Evolutionary conservation across 2,888 invertebrate species (phyloP), one percentile per base, ranked within the genome.

Genomic region (Drosophila anomelani): DNA sequence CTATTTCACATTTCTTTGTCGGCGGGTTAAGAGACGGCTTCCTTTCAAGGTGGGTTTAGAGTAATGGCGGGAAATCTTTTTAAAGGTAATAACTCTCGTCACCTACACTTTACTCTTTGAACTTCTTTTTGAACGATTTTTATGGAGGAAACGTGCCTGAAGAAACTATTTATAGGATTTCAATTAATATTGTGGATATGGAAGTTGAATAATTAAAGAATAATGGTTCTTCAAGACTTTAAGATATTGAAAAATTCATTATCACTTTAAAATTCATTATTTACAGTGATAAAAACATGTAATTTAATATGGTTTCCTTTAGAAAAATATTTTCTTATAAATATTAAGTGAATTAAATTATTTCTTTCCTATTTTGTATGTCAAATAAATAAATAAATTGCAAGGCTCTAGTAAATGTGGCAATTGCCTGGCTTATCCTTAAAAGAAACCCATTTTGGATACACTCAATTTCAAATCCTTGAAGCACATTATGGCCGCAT

Each of bases 1-100:
- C 83, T 85, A 77, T 79, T 83, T 85, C 78, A 85, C 78, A 85
- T 77, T 78, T 77, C 58, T 76, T 76, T 68, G 76, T 76, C 67
- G 67, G 55, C 17, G 12, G 10, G 15, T 47, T 32, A 10, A 15
- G 15, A 20, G 43, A 49, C 56, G 49, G 74, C 17, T 43, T 38
- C 23, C 54, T 62, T 47, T 26, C 53, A 61, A 36, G 49, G 29
- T 13, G 9, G 41, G 38, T 9, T 43, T 69, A 63, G 64, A 86
- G 76, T 83, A 75, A 71, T 64, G 71, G 15, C 62, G 57, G 46
- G 44, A 73, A 85, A 72, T 67, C 71, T 64, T 47, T 77, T 68
- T 58, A 79, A 71, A 68, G 36, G 64, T 23, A 20, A 44, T 53
- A 39, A 57, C n/a, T 70, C 20, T 47, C 23, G 9, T 13, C 3